Evolutionary conservation across 1,140 invertebrate species (phyloP).

Genomic region (Drosophila parabipectinata): DNA sequence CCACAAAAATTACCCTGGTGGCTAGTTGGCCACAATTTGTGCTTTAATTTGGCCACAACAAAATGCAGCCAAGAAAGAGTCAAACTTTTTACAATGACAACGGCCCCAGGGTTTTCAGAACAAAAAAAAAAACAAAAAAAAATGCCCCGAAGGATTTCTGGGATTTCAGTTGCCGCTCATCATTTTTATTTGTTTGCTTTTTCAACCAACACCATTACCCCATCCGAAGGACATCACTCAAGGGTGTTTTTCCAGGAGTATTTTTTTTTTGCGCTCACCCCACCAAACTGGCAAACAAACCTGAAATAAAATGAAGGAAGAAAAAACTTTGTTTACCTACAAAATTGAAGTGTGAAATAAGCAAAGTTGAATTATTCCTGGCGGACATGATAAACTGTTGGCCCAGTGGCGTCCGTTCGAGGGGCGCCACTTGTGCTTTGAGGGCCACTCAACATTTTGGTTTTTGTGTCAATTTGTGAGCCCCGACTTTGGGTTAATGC

Average conservation of each 20-base stretch:
- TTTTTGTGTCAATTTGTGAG: conserved; percentile 80
- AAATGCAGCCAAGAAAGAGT: conserved; percentile 48
- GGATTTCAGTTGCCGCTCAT: conserved; percentile 70
- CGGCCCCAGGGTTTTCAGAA: conserved; percentile 13
- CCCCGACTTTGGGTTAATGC: conserved; percentile 59
- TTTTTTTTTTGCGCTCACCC: conserved; percentile 12
- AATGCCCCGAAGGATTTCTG: conserved; percentile 61
- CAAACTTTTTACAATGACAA: conserved; percentile 72
- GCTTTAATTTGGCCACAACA: conserved; percentile 73
- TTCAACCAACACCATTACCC: conserved; percentile 36
- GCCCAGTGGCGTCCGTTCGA: conserved; percentile 32
- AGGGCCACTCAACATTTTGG: conserved; percentile 58
- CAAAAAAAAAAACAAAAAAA: conserved; percentile 40
- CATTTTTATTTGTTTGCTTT: conserved; percentile 81
- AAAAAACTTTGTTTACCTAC: conserved; percentile 79
- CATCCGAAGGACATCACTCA: conserved; percentile 18
- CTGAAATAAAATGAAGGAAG: not conserved
- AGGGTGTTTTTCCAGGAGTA: conserved; percentile 35
- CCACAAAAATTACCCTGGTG: conserved; percentile 73
- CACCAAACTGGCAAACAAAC: conserved; percentile 1
- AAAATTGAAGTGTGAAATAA: conserved; percentile 83
- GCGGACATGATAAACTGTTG: conserved; percentile 82
- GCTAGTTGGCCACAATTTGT: conserved; percentile 81
- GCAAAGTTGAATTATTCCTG: conserved; percentile 83
- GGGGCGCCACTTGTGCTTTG: conserved; percentile 1